These are phyloP conservation scores for Prionace glauca DNA, from an alignment of 2,797 vertebrate genomes.

Conservation along the genomic window DNA sequence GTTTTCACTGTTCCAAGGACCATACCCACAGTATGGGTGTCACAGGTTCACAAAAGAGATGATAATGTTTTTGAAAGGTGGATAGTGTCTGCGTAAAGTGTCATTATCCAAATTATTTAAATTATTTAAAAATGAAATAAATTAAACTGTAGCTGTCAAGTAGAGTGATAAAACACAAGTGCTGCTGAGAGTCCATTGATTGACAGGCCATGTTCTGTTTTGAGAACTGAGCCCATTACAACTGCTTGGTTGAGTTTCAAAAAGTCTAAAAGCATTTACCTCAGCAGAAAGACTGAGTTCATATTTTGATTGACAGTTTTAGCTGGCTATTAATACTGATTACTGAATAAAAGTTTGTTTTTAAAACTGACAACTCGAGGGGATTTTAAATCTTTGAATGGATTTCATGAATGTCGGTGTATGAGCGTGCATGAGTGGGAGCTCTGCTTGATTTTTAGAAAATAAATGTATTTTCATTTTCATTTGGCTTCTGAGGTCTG, in stretches of 20 bases:
- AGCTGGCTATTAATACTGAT: not conserved
- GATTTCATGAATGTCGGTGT: not conserved
- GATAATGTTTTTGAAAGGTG: too few relatives aligned
- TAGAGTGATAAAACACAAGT: not conserved
- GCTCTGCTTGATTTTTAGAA: not conserved
- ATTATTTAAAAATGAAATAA: not conserved
- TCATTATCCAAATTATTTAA: not conserved
- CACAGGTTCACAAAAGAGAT: not conserved
- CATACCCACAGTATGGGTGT: not conserved
- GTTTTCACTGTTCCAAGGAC: not conserved
- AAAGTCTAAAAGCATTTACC: not conserved
- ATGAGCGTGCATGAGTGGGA: not conserved
- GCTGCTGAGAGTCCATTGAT: not conserved
- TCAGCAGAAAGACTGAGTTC: not conserved
- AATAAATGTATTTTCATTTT: not conserved
- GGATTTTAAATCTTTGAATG: not conserved
- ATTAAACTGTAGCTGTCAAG: not conserved
- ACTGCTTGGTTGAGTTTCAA: not conserved
- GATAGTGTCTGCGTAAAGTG: not conserved
- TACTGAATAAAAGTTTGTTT: not conserved
- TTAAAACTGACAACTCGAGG: not conserved
- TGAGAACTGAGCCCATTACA: not conserved
- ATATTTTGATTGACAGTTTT: not conserved
- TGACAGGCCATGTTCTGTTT: not conserved
- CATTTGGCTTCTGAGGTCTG: not conserved